Evolutionary conservation across 2,888 invertebrate genomes (phyloP).

Genomic region (Eristalinus sepulchralis): DNA sequence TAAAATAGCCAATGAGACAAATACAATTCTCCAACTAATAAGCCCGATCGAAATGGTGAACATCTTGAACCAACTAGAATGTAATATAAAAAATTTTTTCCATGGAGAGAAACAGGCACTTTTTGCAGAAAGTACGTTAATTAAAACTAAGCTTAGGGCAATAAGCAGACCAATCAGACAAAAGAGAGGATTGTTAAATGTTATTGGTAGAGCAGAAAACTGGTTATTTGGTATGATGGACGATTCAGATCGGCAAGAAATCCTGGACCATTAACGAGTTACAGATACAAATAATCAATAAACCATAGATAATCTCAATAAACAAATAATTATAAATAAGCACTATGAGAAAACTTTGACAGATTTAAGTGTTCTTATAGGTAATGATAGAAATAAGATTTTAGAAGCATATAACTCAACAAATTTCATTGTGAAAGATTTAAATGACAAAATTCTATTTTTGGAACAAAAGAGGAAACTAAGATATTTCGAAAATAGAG

Average conservation of each 20-base stretch:
- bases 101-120: background rate
- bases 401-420: constrained; percentile 16
- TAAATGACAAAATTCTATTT: constrained; percentile 29
- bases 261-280: constrained; percentile 12
- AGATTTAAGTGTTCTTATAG: constrained; percentile 2
- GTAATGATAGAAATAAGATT: constrained; percentile 32
- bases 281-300: background rate
- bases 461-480: constrained; percentile 11
- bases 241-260: constrained; percentile 12
- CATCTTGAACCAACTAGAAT: constrained; percentile 12
- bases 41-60: background rate
- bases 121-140: background rate
- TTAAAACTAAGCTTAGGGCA: background rate
- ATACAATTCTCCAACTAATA: constrained; percentile 16
- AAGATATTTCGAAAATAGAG: constrained; percentile 25
- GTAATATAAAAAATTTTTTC: constrained; percentile 3
- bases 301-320: background rate
- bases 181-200: background rate
- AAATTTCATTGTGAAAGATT: background rate
- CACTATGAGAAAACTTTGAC: background rate
- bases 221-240: constrained; percentile 22
- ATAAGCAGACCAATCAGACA: background rate
- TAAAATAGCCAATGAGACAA: constrained; percentile 10
- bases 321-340: background rate
- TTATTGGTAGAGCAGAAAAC: background rate